Evolutionary conservation across 2,888 invertebrate species (phyloP).

Genomic region (Labia minor): DNA sequence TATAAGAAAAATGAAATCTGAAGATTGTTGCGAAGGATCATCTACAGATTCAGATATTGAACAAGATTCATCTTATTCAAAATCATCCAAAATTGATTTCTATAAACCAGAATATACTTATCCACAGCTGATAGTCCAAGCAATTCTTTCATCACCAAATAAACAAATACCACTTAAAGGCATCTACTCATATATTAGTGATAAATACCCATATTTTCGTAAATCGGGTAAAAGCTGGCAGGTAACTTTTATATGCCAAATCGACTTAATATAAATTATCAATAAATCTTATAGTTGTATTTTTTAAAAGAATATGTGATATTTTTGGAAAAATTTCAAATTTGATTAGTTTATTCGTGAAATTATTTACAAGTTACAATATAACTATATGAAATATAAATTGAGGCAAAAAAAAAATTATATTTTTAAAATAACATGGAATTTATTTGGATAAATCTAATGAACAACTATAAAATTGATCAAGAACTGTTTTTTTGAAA

Average conservation of each 20-base stretch:
- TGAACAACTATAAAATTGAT: too few relatives aligned
- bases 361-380: too few relatives aligned
- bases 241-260: too few relatives aligned
- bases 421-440: too few relatives aligned
- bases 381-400: too few relatives aligned
- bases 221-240: conserved; percentile 50
- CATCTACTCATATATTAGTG: conserved; percentile 47
- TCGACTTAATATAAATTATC: conserved; percentile 21
- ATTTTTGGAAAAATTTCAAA: too few relatives aligned
- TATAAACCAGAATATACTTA: conserved; percentile 45
- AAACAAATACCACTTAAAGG: conserved; percentile 46
- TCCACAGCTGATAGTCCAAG: conserved; percentile 48
- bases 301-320: too few relatives aligned
- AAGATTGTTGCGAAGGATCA: not conserved
- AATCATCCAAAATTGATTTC: conserved; percentile 30
- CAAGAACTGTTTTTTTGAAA: too few relatives aligned
- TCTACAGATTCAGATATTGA: not conserved
- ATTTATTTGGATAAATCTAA: too few relatives aligned
- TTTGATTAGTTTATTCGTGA: too few relatives aligned
- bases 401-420: too few relatives aligned
- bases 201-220: conserved; percentile 47
- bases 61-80: not conserved
- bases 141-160: conserved; percentile 42
- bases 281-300: not conserved
- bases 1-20: not conserved